A percentile compares a stretch with the other conserved stretches of the same genome.
phyloP scores from a whole-genome alignment of 35 echinoderm and acorn worm species.

The Lytechinus variegatus region DNA sequence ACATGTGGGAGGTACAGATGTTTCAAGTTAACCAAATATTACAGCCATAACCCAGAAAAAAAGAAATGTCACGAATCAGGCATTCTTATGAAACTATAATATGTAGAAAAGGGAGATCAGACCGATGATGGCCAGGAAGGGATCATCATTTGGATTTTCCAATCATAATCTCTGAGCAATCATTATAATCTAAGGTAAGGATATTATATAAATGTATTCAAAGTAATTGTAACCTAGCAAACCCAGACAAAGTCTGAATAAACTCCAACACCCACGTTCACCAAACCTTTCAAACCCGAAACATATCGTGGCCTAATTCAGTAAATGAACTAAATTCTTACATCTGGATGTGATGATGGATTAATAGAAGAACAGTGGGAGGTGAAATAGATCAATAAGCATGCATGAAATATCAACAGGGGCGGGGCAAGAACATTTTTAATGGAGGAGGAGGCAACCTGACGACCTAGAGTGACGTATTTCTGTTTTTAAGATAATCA shows the following conservation, averaged over 20 bases:
- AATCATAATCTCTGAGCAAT: neutral
- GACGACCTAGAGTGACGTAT: too few relatives aligned
- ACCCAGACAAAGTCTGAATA: neutral
- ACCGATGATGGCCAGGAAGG: too few relatives aligned
- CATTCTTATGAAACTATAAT: too few relatives aligned
- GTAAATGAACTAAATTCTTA: neutral
- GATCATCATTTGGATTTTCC: too few relatives aligned
- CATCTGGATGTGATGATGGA: constrained; percentile 1
- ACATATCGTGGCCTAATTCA: neutral
- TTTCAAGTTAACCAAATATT: too few relatives aligned
- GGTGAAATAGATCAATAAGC: neutral
- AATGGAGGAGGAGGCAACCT: neutral
- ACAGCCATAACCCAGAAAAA: too few relatives aligned
- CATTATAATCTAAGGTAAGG: neutral
- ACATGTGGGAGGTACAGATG: too few relatives aligned
- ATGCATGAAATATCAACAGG: neutral
- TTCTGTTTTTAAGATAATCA: too few relatives aligned
- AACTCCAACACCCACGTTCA: neutral
- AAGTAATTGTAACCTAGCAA: neutral
- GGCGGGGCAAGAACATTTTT: too few relatives aligned
- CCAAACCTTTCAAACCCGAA: neutral
- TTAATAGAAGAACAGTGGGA: neutral
- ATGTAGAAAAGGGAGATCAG: too few relatives aligned
- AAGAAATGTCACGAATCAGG: too few relatives aligned
- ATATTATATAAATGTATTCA: neutral